Percentiles rank a stretch among this genome's conserved stretches.
phyloP scores from a whole-genome alignment of 2,113 vertebrate genomes.

The Urocolius indicus region DNA sequence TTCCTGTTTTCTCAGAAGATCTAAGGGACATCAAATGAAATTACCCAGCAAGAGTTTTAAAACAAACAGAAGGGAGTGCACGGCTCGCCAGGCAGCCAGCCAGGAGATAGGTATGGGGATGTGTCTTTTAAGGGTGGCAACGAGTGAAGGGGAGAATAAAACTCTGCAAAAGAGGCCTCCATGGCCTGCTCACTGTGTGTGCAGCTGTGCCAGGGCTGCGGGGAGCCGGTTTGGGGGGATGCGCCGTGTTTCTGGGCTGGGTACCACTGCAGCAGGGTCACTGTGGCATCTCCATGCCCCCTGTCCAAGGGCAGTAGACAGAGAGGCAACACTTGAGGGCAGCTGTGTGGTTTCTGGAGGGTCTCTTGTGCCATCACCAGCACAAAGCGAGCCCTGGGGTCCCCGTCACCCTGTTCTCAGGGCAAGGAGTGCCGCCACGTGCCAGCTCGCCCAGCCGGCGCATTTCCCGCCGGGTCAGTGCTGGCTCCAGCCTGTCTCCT shows the following conservation, averaged over 20 bases:
- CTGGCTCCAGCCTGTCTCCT: slow-evolving; percentile 46
- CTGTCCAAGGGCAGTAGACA: not conserved
- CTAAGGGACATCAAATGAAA: slow-evolving; percentile 29
- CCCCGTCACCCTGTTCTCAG: not conserved
- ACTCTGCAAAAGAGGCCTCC: not conserved
- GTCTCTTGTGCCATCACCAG: not conserved
- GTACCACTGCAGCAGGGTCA: fast-evolving
- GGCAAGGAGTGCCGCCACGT: not conserved
- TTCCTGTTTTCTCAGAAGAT: slow-evolving; percentile 37
- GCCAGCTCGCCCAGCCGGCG: not conserved
- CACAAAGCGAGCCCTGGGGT: not conserved
- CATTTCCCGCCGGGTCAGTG: not conserved
- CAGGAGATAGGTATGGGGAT: not conserved
- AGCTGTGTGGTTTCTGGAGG: fast-evolving
- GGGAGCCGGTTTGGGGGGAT: not conserved
- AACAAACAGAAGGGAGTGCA: slow-evolving; percentile 5
- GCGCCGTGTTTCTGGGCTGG: not conserved
- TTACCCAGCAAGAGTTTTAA: not conserved
- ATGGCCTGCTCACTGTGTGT: fast-evolving
- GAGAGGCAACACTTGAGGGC: not conserved
- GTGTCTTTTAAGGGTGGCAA: not conserved
- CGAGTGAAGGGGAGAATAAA: not conserved
- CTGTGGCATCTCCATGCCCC: not conserved
- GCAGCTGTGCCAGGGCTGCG: not conserved
- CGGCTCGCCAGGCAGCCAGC: not conserved